Evolutionary conservation across 2,113 vertebrate genomes (phyloP), one percentile per base, ranked within the genome.

Genomic region (Brienomyrus brachyistius): DNA sequence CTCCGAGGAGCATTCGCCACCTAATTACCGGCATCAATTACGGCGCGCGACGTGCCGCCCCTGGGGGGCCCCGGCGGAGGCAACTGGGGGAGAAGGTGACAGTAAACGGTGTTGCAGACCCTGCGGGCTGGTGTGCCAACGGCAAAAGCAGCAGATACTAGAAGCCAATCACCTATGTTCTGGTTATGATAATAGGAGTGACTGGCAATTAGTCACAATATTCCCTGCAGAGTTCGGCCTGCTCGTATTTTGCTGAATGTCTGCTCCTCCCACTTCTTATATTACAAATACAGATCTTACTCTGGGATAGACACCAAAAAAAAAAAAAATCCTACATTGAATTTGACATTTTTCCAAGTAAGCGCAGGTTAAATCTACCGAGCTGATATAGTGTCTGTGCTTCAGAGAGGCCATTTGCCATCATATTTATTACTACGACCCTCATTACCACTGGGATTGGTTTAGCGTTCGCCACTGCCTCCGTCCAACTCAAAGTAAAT

Each of bases 11-110:
- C 77, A 84, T 59, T 82, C 74, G 87, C 48, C 74, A 74, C 54
- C 89, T 91, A 88, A 90, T 90, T 88, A 91, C 88, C 77, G 77
- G 70, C 90, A 88, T 90, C 90, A 88, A 50, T 59, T 85, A 54
- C 43, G 47, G 85, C 52, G 35, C 27, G 19, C n/a, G 66, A 45
- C n/a, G 17, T 23, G 52, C 86, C n/a, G 86, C 89, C 87, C 62
- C 77, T 54, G 80, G 83, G 91, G 19, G 35, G 50, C 3, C 91
- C 21, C 40, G 40, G 80, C 54, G 35, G 19, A 40, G 27, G 40
- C 48, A 21, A 48, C 8, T n/a, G 89, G 40, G 52, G 87, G 15
- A 48, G 56, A 11, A n/a, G 45, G 54, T 52, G 87, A 86, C 88
- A 48, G 82, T 7, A 23, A 17, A 47, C 21, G 3, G 3, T 35